These are phyloP conservation scores for Rhadinocentrus ornatus DNA, from an alignment of 2,797 vertebrate species.

Conservation along the genomic window DNA sequence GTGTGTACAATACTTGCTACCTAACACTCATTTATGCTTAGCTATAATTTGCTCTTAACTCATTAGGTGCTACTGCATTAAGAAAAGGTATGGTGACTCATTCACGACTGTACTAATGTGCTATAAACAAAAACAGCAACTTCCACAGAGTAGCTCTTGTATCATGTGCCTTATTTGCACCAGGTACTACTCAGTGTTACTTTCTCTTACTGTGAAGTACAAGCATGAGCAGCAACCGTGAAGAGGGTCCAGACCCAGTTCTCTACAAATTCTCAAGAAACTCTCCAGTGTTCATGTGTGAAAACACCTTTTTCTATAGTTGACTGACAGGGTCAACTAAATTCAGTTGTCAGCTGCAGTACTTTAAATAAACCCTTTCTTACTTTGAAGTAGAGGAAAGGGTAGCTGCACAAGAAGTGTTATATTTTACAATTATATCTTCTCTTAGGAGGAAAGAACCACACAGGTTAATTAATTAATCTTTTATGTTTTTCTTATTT, in stretches of 20 bases:
- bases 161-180: neutral
- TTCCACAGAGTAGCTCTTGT: neutral
- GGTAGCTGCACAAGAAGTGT: neutral
- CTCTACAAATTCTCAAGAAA: neutral
- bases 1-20: neutral
- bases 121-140: neutral
- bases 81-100: too few relatives aligned
- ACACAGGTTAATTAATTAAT: neutral
- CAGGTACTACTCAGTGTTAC: neutral
- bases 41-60: neutral
- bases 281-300: neutral
- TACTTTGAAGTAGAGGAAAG: neutral
- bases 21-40: neutral
- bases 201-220: conserved; percentile 1
- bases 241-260: neutral
- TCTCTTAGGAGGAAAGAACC: neutral
- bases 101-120: neutral
- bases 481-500: neutral
- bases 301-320: neutral
- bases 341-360: conserved; percentile 1
- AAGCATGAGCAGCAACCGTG: neutral
- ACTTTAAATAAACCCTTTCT: conserved; percentile 1
- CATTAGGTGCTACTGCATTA: neutral
- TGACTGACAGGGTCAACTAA: neutral
- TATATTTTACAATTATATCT: neutral